Conservation (phyloP, 1,140 invertebrate genomes). For the Drosophila grimshawi region DNA sequence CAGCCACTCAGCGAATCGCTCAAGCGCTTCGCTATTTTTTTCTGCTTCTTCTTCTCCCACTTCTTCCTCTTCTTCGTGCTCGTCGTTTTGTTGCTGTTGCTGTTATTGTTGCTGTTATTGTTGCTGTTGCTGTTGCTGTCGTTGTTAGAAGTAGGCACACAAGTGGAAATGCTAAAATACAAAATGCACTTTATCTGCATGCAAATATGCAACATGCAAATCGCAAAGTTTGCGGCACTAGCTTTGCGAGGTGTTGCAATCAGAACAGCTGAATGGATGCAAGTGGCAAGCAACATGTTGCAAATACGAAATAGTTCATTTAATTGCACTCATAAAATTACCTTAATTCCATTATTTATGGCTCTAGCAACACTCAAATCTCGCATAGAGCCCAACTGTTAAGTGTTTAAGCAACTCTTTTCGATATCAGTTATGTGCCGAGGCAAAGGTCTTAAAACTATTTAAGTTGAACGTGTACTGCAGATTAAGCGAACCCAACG, state of each 20-base stretch:
- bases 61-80: background rate
- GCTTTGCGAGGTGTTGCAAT: constrained; percentile 36
- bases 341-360: constrained; percentile 10
- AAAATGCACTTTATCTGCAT: constrained; percentile 45
- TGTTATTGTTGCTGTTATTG: constrained; percentile 40
- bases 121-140: constrained; percentile 36
- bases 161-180: constrained; percentile 49
- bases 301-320: constrained; percentile 4
- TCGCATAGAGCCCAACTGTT: constrained; percentile 2
- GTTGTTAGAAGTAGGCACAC: constrained; percentile 48
- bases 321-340: constrained; percentile 10
- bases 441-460: background rate
- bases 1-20: constrained; percentile 60
- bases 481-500: background rate
- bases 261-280: constrained; percentile 22
- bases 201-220: constrained; percentile 47
- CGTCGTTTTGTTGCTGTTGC: constrained; percentile 23
- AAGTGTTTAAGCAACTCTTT: background rate
- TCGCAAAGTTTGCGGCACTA: constrained; percentile 18
- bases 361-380: background rate
- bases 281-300: constrained; percentile 14
- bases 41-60: background rate
- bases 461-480: background rate
- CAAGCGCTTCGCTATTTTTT: constrained; percentile 58
- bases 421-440: background rate